Evolutionary conservation across 35 echinoderm and acorn worm species (phyloP), one percentile per base, ranked within the genome.

Genomic region (Heliocidaris erythrogramma): DNA sequence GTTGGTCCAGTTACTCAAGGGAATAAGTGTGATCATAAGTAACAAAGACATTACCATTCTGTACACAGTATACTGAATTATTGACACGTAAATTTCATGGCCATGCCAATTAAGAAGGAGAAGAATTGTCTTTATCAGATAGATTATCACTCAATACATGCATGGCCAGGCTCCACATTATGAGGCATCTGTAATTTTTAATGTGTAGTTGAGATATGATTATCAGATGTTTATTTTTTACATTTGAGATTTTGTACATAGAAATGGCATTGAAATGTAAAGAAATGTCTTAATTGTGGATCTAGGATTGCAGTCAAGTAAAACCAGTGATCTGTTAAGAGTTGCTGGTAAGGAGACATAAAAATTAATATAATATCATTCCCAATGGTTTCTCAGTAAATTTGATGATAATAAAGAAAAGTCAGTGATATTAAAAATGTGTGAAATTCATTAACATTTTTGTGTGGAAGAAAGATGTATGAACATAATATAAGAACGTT

Each of bases 231-330:
- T 78, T 78, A 78, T 78, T 78, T 78, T 78, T 78, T 78, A 78
- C 65, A 78, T 78, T 78, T 78, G 65, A 78, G 65, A 21, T 78
- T 27, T 78, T 78, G 65, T 78, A 78, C 65, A 78, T 78, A 78
- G 65, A 78, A 78, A n/a, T 78, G 21, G 27, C 65, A 78, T 21
- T 78, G 65, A 78, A 78, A 27, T 7, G 0, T 0, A 78, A 78
- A n/a, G 27, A n/a, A 27, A 27, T 78, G 65, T 78, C n/a, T 21
- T 78, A 78, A 78, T 78, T 78, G 65, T n/a, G n/a, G n/a, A n/a
- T n/a, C n/a, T n/a, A 78, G 65, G 17, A 78, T n/a, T 78, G 65
- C 65, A n/a, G 65, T 27, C 65, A 78, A 78, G 8, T 21, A 5
- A 78, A 78, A 78, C 27, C 21, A 24, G 7, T 78, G 27, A 21